Base-by-base conservation (phyloP, 2,888 invertebrate species). In the Amblyjoppa proteus region DNA sequence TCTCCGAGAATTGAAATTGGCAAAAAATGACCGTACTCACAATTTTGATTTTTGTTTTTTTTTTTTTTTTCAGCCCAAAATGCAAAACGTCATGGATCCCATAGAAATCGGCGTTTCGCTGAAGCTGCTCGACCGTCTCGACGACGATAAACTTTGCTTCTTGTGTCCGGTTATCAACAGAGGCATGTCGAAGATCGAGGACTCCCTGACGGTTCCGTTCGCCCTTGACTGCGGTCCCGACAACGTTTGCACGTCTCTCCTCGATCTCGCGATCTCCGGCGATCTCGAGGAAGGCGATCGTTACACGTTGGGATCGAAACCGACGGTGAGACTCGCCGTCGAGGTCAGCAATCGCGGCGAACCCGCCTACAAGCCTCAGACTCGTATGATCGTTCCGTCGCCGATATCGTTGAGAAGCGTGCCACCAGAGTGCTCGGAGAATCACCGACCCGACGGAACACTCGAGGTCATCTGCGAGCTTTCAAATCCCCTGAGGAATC, bases 231-330 rank as follows among this genome's bases (percentile, higher is more conserved):
- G 94, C 81, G 92, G 92, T 5, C 78, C 83, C 28, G 92, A 92
- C 76, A 89, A 92, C 58, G 77, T 91, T 49, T 94, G 94, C 83
- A 74, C 81, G 0, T 88, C 93, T 1, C 84, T 88, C 38, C 86
- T 93, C n/a, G 83, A 88, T 45, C 75, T 93, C 20, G 76, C 89
- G 34, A 73, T 87, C 1, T 78, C 58, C 11, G 80, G 81, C 4
- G 75, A 84, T 70, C 81, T 88, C 16, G 74, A 51, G 71, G 83
- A 87, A 5, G 83, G 85, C n/a, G 82, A 88, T 79, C 83, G 76
- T 73, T 92, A 93, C 82, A 88, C 94, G 5, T 86, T 94, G 3
- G 94, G 94, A 3, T 94, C 94, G 0, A 87, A 85, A 3, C 88
- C 92, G 9, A 89, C 90, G 9, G 76, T 94, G 20, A 87, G 89